Conservation (phyloP, 2,113 vertebrate genomes). For the Montifringilla adamsi region DNA sequence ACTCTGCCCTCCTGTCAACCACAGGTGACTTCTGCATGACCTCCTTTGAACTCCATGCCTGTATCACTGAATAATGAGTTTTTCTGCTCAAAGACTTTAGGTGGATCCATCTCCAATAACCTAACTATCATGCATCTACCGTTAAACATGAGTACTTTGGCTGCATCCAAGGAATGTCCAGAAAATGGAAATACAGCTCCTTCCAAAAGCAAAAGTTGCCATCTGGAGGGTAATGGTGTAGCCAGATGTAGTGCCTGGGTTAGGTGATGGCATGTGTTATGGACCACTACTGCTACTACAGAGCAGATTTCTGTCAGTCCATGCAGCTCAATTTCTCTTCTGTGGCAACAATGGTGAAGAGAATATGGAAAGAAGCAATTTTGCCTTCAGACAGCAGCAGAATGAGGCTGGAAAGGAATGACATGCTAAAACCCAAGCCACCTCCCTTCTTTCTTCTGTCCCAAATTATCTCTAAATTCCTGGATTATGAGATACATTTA, state of each 20-base stretch:
- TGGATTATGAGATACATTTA: neutral
- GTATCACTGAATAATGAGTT: neutral
- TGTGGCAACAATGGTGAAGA: accelerated
- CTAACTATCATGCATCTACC: neutral
- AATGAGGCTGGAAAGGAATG: neutral
- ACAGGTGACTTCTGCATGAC: neutral
- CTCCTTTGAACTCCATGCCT: neutral
- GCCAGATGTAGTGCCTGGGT: neutral
- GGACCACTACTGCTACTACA: neutral
- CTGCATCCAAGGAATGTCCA: neutral
- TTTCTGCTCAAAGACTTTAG: neutral
- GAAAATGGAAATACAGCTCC: neutral
- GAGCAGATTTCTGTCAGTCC: neutral
- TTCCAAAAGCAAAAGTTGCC: neutral
- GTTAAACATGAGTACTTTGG: neutral
- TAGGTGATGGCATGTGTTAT: neutral
- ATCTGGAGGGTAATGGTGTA: neutral
- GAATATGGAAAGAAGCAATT: neutral
- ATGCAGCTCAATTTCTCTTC: neutral
- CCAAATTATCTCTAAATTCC: neutral
- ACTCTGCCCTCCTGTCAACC: neutral
- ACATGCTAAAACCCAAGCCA: neutral
- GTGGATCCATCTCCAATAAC: neutral
- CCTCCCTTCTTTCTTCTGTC: neutral
- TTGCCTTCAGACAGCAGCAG: neutral